A percentile compares a stretch with the other conserved stretches of the same genome.
Evolutionary conservation across 2,888 invertebrate genomes (phyloP).

Genomic region (Coleophora deauratella): DNA sequence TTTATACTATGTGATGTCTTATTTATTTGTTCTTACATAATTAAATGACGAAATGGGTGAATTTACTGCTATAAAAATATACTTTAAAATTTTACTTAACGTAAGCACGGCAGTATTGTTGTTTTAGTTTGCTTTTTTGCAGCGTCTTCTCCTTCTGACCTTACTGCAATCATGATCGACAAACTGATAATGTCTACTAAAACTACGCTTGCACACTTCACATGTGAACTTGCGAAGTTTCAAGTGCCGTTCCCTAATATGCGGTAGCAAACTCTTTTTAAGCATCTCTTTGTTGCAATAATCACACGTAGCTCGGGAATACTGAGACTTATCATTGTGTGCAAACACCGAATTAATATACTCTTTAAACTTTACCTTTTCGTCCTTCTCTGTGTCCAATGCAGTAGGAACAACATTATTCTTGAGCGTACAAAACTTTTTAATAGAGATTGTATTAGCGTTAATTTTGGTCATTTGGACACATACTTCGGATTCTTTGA

Average conservation of each 20-base stretch:
- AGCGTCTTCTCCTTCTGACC: not conserved
- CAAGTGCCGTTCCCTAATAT: constrained; percentile 47
- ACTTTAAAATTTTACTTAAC: no score
- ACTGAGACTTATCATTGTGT: constrained; percentile 28
- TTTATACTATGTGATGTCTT: no score
- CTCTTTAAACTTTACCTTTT: constrained; percentile 17
- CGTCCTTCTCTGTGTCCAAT: not conserved
- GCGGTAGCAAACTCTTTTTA: constrained; percentile 46
- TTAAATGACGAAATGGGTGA: no score
- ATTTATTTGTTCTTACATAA: no score
- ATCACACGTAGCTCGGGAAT: constrained; percentile 46
- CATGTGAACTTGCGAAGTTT: constrained; percentile 42
- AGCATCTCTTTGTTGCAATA: constrained; percentile 56
- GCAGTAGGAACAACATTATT: constrained; percentile 10
- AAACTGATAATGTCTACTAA: constrained; percentile 42
- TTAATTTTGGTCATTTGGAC: constrained; percentile 52
- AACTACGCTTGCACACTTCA: constrained; percentile 25
- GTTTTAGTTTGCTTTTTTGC: no score
- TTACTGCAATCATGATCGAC: constrained; percentile 39
- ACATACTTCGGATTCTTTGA: constrained; percentile 31
- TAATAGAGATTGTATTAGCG: constrained; percentile 41
- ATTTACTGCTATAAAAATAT: no score
- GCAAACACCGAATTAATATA: constrained; percentile 33
- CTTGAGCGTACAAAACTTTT: constrained; percentile 17
- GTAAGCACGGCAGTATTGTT: no score